Percentiles rank a stretch among this genome's conserved stretches.
phyloP scores from a whole-genome alignment of 2,888 invertebrate species.

The Perizoma affinitatum region DNA sequence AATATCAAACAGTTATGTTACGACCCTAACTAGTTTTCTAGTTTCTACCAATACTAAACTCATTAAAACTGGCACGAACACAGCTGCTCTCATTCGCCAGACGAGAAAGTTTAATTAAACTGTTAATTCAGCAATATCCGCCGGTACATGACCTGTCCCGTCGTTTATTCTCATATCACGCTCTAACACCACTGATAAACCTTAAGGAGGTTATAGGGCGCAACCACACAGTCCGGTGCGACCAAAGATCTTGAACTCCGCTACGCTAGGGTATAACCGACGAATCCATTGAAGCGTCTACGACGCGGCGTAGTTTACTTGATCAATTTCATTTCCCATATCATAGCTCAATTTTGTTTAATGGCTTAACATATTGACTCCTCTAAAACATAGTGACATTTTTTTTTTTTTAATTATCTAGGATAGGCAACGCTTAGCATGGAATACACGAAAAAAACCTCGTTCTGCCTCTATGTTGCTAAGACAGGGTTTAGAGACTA shows the following conservation, averaged over 20 bases:
- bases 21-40: conserved; percentile 17
- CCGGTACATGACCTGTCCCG: conserved; percentile 28
- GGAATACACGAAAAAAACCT: no score
- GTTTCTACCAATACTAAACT: conserved; percentile 27
- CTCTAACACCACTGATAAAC: conserved; percentile 28
- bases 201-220: conserved; percentile 12
- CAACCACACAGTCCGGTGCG: conserved; percentile 3
- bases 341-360: no score
- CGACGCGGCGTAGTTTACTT: no score
- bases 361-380: no score
- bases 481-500: no score
- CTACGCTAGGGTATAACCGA: no score
- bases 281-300: no score
- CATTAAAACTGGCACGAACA: conserved; percentile 25
- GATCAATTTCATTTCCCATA: no score
- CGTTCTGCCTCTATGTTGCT: no score
- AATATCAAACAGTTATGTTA: conserved; percentile 3
- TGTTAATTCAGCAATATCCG: conserved; percentile 30
- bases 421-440: no score
- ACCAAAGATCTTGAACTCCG: background rate
- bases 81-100: conserved; percentile 15
- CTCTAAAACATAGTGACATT: no score
- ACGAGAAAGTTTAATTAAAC: conserved; percentile 34
- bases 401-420: no score
- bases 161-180: conserved; percentile 30